These are phyloP conservation scores for Nansenia antarctica DNA, from an alignment of 2,113 vertebrate species.

Conservation along the genomic window DNA sequence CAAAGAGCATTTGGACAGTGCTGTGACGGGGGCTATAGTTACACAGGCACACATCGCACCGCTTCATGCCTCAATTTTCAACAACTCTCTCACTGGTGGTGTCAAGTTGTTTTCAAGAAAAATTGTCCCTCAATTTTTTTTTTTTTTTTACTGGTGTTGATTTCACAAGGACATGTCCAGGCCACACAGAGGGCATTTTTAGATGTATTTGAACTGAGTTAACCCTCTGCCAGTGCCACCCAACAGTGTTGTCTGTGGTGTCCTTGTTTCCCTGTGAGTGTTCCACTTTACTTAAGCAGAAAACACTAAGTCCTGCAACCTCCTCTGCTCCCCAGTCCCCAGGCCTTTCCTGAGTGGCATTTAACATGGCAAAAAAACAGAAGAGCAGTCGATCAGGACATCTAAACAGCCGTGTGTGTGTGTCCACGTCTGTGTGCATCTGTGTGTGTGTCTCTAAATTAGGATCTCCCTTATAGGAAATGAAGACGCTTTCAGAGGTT, in stretches of 20 bases:
- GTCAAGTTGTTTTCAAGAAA: not conserved
- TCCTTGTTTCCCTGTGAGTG: not conserved
- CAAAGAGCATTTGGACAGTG: not conserved
- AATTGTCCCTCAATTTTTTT: not conserved
- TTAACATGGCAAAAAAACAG: constrained; percentile 21
- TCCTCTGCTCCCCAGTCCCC: constrained; percentile 19
- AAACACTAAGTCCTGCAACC: not conserved
- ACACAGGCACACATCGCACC: not conserved
- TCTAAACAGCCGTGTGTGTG: not conserved
- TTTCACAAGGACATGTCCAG: constrained; percentile 25
- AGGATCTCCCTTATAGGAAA: too few relatives aligned
- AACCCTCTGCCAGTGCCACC: not conserved
- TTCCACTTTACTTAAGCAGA: constrained; percentile 30
- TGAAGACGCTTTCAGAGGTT: too few relatives aligned
- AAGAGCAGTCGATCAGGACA: too few relatives aligned
- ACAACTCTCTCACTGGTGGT: constrained; percentile 17
- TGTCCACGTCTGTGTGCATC: not conserved
- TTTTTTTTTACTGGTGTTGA: too few relatives aligned
- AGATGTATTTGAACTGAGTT: not conserved
- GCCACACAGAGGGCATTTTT: constrained; percentile 17
- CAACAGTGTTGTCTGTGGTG: constrained; percentile 15
- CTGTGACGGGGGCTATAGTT: not conserved
- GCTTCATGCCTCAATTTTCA: constrained; percentile 18
- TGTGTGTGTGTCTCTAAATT: not conserved
- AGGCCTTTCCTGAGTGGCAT: constrained; percentile 24